These are phyloP conservation scores for Orestias chungarensis DNA, from an alignment of 2,797 vertebrate species.

Conservation along the genomic window DNA sequence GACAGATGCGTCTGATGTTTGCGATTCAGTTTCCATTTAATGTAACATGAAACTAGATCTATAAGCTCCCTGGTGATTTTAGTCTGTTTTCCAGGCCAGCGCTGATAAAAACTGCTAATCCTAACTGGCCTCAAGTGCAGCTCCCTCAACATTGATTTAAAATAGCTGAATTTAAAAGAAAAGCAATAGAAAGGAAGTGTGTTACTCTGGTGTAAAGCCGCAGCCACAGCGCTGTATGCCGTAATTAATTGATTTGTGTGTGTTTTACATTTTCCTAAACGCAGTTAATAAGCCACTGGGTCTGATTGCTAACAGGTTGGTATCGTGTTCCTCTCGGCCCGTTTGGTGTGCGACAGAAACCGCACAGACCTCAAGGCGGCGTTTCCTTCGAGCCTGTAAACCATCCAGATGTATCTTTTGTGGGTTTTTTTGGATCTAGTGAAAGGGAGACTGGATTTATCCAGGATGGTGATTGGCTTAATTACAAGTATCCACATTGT, in stretches of 20 bases:
- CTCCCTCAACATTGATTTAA: not conserved
- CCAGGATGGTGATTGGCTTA: slow-evolving; percentile 33
- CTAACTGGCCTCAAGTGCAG: not conserved
- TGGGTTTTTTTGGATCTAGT: slow-evolving; percentile 36
- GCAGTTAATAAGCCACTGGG: slow-evolving; percentile 54
- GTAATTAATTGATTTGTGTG: slow-evolving; percentile 30
- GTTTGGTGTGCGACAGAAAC: slow-evolving; percentile 58
- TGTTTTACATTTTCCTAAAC: slow-evolving; percentile 40
- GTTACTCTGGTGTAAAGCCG: slow-evolving; percentile 20
- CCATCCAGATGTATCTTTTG: slow-evolving; percentile 23
- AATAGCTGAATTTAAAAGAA: slow-evolving; percentile 10
- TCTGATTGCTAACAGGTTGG: slow-evolving; percentile 67
- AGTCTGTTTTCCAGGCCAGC: too few relatives aligned
- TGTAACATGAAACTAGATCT: not conserved
- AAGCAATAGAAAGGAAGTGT: slow-evolving; percentile 15
- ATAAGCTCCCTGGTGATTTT: not conserved
- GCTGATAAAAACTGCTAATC: not conserved
- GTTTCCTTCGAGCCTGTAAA: not conserved
- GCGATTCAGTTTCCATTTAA: not conserved
- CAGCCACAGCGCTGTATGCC: slow-evolving; percentile 14
- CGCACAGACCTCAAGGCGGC: slow-evolving; percentile 51
- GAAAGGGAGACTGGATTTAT: slow-evolving; percentile 26
- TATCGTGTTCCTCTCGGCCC: slow-evolving; percentile 32
- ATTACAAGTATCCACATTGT: slow-evolving; percentile 52
- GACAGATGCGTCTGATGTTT: not conserved